Evolutionary conservation across 2,113 vertebrate species (phyloP).

Genomic region (Scytalopus superciliaris): DNA sequence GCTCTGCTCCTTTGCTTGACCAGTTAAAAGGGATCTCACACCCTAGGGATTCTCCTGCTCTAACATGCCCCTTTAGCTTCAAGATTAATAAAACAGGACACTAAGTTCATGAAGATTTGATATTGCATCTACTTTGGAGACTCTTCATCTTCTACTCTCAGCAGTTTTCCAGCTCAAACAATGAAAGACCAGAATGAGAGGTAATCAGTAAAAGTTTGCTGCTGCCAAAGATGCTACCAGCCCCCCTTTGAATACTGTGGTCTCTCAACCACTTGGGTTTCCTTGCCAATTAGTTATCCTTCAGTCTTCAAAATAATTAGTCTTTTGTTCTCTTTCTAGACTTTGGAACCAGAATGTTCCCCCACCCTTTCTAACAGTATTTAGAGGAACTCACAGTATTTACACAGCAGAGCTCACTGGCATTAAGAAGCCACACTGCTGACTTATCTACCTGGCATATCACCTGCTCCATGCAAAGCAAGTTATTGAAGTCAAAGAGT

Average conservation of each 20-base stretch:
- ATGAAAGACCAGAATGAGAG: background rate
- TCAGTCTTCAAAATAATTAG: background rate
- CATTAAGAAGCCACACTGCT: background rate
- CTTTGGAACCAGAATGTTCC: background rate
- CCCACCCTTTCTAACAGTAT: background rate
- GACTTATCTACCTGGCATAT: background rate
- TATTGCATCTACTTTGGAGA: background rate
- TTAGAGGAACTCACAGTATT: background rate
- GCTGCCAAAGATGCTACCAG: background rate
- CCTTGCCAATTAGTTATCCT: background rate
- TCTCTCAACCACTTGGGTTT: background rate
- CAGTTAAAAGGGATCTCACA: background rate
- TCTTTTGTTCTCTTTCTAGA: background rate
- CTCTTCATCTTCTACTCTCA: background rate
- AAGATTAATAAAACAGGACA: background rate
- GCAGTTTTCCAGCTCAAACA: background rate
- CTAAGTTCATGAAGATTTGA: background rate
- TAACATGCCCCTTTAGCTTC: background rate
- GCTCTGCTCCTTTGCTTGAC: background rate
- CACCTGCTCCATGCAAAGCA: background rate
- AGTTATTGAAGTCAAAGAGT: background rate
- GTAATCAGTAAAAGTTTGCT: background rate
- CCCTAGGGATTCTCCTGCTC: background rate
- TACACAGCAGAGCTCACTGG: background rate
- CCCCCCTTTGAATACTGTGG: accelerated